A percentile compares a stretch with the other conserved stretches of the same genome.
phyloP scores from a whole-genome alignment of 2,113 vertebrate genomes.

The Pterocles gutturalis region DNA sequence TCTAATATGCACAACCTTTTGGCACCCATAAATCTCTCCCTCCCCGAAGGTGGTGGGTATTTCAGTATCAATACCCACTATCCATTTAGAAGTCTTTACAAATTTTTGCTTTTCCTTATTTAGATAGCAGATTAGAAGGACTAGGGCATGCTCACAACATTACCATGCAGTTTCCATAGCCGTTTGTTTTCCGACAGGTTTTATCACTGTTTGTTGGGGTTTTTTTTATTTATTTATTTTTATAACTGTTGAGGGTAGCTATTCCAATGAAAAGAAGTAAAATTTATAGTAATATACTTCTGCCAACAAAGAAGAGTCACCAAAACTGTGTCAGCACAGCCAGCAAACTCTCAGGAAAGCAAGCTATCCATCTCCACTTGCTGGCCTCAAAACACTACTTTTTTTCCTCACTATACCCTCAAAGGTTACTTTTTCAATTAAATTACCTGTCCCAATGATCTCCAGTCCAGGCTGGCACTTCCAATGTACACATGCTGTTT shows the following conservation, averaged over 20 bases:
- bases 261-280: not conserved
- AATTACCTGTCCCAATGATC: conserved; percentile 88
- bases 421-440: not conserved
- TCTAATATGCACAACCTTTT: not conserved
- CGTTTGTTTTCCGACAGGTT: not conserved
- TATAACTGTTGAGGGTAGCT: not conserved
- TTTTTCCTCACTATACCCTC: not conserved
- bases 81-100: not conserved
- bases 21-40: not conserved
- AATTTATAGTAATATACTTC: not conserved
- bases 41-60: not conserved
- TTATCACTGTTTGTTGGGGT: not conserved
- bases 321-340: not conserved
- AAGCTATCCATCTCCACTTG: not conserved
- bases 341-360: not conserved
- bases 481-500: conserved; percentile 93
- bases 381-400: not conserved
- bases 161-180: not conserved
- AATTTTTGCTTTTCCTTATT: not conserved
- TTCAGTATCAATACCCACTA: not conserved
- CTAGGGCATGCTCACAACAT: not conserved
- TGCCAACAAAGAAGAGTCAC: not conserved
- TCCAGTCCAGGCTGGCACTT: conserved; percentile 93
- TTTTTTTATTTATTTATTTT: no score
- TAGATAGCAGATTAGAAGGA: not conserved